phyloP scores from a whole-genome alignment of 2,797 vertebrate genomes.

The Amphiprion clarkii region DNA sequence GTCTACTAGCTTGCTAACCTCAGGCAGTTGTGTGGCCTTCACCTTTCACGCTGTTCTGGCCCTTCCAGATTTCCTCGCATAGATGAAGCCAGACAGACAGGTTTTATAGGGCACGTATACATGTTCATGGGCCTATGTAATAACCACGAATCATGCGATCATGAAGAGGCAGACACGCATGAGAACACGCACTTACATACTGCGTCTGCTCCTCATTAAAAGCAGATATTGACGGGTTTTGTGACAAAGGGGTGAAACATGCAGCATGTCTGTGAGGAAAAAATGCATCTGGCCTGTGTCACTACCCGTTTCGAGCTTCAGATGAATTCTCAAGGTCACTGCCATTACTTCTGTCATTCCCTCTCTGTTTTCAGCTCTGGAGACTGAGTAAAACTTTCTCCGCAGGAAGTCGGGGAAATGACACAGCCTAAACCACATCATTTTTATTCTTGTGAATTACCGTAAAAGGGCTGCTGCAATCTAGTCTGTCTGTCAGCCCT shows the following conservation, averaged over 20 bases:
- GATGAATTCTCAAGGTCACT: slow-evolving; percentile 40
- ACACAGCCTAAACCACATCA: slow-evolving; percentile 30
- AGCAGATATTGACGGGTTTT: slow-evolving; percentile 17
- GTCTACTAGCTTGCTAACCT: slow-evolving; percentile 2
- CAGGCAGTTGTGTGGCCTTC: slow-evolving; percentile 12
- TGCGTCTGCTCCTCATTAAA: slow-evolving; percentile 20
- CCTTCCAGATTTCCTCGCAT: slow-evolving; percentile 17
- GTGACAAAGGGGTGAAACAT: slow-evolving; percentile 1
- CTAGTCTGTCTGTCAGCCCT: slow-evolving; percentile 17
- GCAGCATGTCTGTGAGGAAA: not conserved
- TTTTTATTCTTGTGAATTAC: slow-evolving; percentile 48
- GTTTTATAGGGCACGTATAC: slow-evolving; percentile 30
- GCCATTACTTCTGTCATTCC: slow-evolving; percentile 6
- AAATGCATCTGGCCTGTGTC: not conserved
- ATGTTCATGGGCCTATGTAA: slow-evolving; percentile 36
- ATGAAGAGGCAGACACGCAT: slow-evolving; percentile 22
- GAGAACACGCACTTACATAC: not conserved
- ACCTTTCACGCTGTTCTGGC: not conserved
- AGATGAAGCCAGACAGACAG: slow-evolving; percentile 28
- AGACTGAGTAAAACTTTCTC: slow-evolving; percentile 29
- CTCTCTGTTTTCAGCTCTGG: slow-evolving; percentile 15
- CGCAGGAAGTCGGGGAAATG: slow-evolving; percentile 23
- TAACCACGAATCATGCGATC: slow-evolving; percentile 33
- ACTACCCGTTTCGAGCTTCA: slow-evolving; percentile 15
- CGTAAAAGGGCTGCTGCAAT: slow-evolving; percentile 40